Conservation (phyloP, 2,113 vertebrate species). For the Macroglossus sobrinus region DNA sequence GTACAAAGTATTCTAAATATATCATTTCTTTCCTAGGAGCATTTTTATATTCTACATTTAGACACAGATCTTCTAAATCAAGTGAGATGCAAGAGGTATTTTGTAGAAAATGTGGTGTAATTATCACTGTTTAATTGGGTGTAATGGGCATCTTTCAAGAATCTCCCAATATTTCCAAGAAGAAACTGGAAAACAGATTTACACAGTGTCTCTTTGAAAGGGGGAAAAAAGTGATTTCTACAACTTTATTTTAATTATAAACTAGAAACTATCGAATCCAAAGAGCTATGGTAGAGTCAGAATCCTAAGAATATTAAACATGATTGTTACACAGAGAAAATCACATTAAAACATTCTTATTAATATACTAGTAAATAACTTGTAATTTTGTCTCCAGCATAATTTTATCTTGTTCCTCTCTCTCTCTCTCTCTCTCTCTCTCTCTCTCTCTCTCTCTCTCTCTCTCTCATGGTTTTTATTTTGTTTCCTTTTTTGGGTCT, state of each 20-base stretch:
- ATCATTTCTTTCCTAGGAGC: constrained; percentile 26
- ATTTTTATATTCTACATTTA: constrained; percentile 53
- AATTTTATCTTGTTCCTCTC: neutral
- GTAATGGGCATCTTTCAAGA: constrained; percentile 42
- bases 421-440: no score
- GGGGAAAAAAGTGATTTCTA: constrained; percentile 34
- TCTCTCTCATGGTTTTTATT: neutral
- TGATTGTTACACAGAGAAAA: neutral
- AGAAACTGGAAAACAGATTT: constrained; percentile 36
- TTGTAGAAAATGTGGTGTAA: neutral
- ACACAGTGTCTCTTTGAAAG: neutral
- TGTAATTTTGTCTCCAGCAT: constrained; percentile 21
- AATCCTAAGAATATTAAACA: neutral
- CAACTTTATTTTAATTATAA: constrained; percentile 24
- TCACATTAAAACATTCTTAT: neutral
- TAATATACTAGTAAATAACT: neutral
- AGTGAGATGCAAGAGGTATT: constrained; percentile 16
- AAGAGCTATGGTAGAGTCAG: neutral
- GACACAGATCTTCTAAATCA: constrained; percentile 47
- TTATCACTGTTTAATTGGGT: neutral
- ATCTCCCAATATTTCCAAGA: neutral
- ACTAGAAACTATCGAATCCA: constrained; percentile 29
- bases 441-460: no score
- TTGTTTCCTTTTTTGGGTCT: neutral
- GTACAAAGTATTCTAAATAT: constrained; percentile 61